Evolutionary conservation across 2,797 vertebrate genomes (phyloP).

Genomic region (Pogoniulus pusillus): DNA sequence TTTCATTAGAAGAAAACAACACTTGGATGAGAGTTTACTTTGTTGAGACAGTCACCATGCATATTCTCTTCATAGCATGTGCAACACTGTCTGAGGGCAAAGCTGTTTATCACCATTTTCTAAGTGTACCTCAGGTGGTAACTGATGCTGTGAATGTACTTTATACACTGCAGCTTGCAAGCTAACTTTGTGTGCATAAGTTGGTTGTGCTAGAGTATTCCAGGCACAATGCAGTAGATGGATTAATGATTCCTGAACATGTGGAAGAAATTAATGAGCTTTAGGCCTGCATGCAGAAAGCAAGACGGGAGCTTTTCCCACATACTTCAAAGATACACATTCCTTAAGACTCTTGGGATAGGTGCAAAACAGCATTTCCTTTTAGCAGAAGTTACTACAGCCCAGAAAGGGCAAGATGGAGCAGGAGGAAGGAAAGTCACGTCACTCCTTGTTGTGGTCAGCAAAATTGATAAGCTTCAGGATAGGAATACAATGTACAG

Average conservation of each 20-base stretch:
- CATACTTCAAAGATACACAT: background rate
- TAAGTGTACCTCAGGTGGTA: background rate
- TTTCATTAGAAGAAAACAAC: background rate
- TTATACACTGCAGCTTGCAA: background rate
- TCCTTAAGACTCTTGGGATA: background rate
- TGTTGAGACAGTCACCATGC: background rate
- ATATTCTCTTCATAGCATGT: background rate
- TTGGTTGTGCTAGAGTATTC: background rate
- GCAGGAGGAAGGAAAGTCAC: background rate
- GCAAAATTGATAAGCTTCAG: background rate
- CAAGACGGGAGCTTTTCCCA: background rate
- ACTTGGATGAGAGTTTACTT: background rate
- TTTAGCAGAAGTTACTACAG: background rate
- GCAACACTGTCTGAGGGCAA: background rate
- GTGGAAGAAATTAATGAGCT: slow-evolving; percentile 35
- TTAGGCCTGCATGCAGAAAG: background rate
- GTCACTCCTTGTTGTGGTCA: background rate
- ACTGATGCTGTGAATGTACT: background rate
- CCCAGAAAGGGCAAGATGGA: background rate
- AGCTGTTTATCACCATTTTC: background rate
- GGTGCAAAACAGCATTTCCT: background rate
- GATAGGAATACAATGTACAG: background rate
- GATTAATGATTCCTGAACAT: slow-evolving; percentile 1
- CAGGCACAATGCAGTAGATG: background rate
- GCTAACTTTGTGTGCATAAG: background rate